Evolutionary conservation across 1,140 invertebrate genomes (phyloP).

Genomic region (Stratiolaelaps scimitus): DNA sequence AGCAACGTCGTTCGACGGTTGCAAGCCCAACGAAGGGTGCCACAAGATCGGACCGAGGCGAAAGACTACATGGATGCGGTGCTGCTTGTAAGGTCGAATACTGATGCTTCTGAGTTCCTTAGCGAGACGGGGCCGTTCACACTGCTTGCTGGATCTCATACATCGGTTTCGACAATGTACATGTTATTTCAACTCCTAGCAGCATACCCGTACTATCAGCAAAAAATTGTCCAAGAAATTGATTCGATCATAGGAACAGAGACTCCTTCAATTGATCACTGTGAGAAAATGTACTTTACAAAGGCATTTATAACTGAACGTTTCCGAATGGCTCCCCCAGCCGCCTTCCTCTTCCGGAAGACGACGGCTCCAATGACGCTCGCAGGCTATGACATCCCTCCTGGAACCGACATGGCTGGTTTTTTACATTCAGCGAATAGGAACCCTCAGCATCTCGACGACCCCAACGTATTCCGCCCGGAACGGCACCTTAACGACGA

Average conservation of each 20-base stretch:
- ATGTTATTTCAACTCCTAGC: neutral
- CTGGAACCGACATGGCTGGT: neutral
- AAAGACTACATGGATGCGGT: neutral
- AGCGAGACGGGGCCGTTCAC: neutral
- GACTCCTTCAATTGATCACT: neutral
- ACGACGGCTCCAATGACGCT: neutral
- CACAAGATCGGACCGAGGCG: neutral
- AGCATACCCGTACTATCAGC: neutral
- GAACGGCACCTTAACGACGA: neutral
- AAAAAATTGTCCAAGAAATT: neutral
- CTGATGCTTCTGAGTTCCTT: neutral
- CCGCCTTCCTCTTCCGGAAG: neutral
- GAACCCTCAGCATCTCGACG: neutral
- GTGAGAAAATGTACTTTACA: neutral
- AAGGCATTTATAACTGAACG: neutral
- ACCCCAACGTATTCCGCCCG: neutral
- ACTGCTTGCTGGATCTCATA: neutral
- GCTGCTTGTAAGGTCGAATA: neutral
- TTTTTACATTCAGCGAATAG: constrained; percentile 1
- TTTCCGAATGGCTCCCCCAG: neutral
- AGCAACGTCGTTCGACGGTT: too few relatives aligned
- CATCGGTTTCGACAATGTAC: neutral
- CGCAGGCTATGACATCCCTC: neutral
- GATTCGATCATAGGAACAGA: neutral
- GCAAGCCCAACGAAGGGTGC: neutral